Percentiles rank a stretch among this genome's conserved stretches.
Evolutionary conservation across 2,113 vertebrate species (phyloP).

Genomic region (Terrapene triunguis): DNA sequence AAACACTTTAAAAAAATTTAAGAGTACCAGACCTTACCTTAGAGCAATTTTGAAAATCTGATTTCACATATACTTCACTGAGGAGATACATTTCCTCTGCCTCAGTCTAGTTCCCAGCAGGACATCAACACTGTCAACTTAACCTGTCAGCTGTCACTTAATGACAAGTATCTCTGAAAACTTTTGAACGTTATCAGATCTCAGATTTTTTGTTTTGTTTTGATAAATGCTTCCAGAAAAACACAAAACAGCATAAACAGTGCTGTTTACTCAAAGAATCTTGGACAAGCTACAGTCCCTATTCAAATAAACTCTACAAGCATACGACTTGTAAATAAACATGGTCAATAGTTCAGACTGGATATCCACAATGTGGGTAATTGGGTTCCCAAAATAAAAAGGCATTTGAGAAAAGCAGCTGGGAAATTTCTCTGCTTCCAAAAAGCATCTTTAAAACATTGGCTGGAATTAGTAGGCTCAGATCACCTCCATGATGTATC

Average conservation of each 20-base stretch:
- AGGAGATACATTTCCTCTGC: not conserved
- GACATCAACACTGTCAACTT: not conserved
- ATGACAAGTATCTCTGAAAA: not conserved
- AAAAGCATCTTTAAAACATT: not conserved
- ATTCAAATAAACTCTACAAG: not conserved
- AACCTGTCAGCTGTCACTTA: not conserved
- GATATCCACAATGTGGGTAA: not conserved
- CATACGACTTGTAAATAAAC: not conserved
- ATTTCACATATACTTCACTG: not conserved
- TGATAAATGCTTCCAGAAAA: not conserved
- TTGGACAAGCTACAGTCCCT: not conserved
- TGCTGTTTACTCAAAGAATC: no score
- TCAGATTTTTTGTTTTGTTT: not conserved
- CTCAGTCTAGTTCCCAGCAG: not conserved
- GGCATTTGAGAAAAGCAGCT: not conserved
- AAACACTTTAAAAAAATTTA: not conserved
- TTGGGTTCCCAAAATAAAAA: not conserved
- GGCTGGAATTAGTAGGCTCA: not conserved
- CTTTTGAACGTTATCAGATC: not conserved
- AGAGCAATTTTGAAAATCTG: not conserved
- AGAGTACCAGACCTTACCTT: not conserved
- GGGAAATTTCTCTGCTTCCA: not conserved
- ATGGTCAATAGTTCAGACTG: not conserved
- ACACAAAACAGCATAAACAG: not conserved
- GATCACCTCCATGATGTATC: not conserved